A percentile compares a stretch with the other conserved stretches of the same genome.
These are phyloP conservation scores for Maniola jurtina DNA, from an alignment of 1,140 invertebrate genomes.

Conservation along the genomic window DNA sequence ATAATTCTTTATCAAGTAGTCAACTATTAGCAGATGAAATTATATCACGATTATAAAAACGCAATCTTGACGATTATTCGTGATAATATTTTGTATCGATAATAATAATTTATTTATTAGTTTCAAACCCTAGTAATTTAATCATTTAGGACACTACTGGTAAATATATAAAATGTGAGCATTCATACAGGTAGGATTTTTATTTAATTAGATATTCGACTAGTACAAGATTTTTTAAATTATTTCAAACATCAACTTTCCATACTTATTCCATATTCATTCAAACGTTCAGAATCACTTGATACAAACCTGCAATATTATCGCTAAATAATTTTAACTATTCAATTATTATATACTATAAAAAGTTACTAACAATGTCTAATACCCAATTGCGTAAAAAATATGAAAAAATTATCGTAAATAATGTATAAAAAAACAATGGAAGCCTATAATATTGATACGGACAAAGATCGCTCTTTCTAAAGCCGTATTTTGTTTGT, in stretches of 20 bases:
- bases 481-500: background rate
- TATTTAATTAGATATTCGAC: slow-evolving; percentile 42
- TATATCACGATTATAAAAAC: no score
- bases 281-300: slow-evolving; percentile 19
- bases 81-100: background rate
- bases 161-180: slow-evolving; percentile 76
- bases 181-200: slow-evolving; percentile 69
- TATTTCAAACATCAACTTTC: slow-evolving; percentile 37
- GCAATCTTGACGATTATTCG: background rate
- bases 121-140: slow-evolving; percentile 10
- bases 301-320: slow-evolving; percentile 22
- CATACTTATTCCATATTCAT: slow-evolving; percentile 20
- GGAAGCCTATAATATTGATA: slow-evolving; percentile 4
- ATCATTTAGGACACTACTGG: slow-evolving; percentile 62
- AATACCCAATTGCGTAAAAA: slow-evolving; percentile 41
- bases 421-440: background rate
- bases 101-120: slow-evolving; percentile 2
- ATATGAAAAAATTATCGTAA: background rate
- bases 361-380: slow-evolving; percentile 49
- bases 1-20: no score
- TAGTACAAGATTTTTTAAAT: slow-evolving; percentile 37
- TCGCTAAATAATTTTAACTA: slow-evolving; percentile 32
- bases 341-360: slow-evolving; percentile 31
- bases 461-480: background rate
- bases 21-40: no score